These are phyloP conservation scores for Microdon myrmicae DNA, from an alignment of 2,888 invertebrate species.

Conservation along the genomic window DNA sequence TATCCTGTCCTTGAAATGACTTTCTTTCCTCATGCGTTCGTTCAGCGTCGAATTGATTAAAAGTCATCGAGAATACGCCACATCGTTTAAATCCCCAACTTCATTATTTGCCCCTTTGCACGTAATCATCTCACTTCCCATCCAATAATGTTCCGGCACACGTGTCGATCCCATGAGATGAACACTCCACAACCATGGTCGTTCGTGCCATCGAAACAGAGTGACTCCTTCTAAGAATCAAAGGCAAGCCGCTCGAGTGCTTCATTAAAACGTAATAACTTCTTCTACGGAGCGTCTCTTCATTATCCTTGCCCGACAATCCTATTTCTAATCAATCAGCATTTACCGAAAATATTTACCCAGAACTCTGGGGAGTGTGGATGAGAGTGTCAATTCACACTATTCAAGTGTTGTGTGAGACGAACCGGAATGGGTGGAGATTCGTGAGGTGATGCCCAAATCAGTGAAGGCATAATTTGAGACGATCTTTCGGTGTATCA, in stretches of 20 bases:
- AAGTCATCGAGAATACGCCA: no score
- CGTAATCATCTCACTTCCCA: conserved; percentile 44
- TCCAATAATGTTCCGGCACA: conserved; percentile 32
- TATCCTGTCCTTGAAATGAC: no score
- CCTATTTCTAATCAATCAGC: conserved; percentile 44
- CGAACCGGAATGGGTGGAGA: background rate
- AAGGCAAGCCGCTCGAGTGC: conserved; percentile 18
- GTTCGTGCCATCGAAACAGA: background rate
- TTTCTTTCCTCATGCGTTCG: no score
- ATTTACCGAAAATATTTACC: conserved; percentile 20
- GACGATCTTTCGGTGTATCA: background rate
- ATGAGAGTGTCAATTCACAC: conserved; percentile 33
- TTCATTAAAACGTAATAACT: conserved; percentile 46
- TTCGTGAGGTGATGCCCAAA: conserved; percentile 7
- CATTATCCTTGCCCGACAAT: conserved; percentile 34
- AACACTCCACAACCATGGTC: conserved; percentile 12
- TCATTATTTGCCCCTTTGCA: conserved; percentile 7
- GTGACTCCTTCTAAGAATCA: background rate
- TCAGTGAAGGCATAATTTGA: conserved; percentile 36
- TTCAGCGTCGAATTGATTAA: no score
- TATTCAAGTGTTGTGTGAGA: conserved; percentile 22
- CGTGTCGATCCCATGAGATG: conserved; percentile 46
- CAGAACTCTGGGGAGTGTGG: background rate
- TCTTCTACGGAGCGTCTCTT: conserved; percentile 18
- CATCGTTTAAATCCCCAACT: no score